phyloP scores from a whole-genome alignment of 2,797 vertebrate genomes.

The Acrossocheilus wenchowensis region DNA sequence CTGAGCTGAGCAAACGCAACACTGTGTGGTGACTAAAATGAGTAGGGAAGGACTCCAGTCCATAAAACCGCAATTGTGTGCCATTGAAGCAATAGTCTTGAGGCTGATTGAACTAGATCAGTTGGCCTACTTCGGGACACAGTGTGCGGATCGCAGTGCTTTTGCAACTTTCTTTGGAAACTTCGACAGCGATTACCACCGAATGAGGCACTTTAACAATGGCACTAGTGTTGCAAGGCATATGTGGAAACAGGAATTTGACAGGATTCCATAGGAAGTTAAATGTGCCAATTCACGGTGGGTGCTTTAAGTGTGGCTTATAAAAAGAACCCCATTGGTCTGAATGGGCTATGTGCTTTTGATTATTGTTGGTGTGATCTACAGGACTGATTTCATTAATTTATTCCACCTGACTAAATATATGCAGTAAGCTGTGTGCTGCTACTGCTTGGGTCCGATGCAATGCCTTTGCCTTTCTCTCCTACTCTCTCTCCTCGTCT shows the following conservation, averaged over 20 bases:
- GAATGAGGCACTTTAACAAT: constrained; percentile 58
- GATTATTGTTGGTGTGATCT: constrained; percentile 55
- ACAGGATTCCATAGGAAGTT: constrained; percentile 60
- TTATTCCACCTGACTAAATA: constrained; percentile 59
- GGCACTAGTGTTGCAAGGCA: constrained; percentile 59
- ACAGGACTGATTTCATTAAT: constrained; percentile 55
- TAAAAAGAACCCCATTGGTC: constrained; percentile 50
- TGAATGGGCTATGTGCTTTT: constrained; percentile 54
- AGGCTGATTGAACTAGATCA: constrained; percentile 56
- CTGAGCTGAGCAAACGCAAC: constrained; percentile 62
- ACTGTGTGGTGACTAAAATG: constrained; percentile 61
- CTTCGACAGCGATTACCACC: constrained; percentile 54
- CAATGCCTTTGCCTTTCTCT: constrained; percentile 3
- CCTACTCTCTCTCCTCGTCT: background rate
- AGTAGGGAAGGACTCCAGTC: constrained; percentile 60
- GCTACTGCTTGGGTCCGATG: constrained; percentile 37
- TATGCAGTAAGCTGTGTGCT: constrained; percentile 33
- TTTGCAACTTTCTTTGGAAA: constrained; percentile 62
- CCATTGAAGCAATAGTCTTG: constrained; percentile 51
- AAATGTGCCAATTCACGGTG: constrained; percentile 60
- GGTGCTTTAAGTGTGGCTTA: constrained; percentile 55
- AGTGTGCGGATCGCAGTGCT: constrained; percentile 48
- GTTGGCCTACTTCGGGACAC: constrained; percentile 55
- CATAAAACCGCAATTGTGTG: constrained; percentile 64
- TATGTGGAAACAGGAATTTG: constrained; percentile 62